Evolutionary conservation across 35 echinoderm and acorn worm species (phyloP), one percentile per base, ranked within the genome.

Genomic region (Amphiura filiformis): DNA sequence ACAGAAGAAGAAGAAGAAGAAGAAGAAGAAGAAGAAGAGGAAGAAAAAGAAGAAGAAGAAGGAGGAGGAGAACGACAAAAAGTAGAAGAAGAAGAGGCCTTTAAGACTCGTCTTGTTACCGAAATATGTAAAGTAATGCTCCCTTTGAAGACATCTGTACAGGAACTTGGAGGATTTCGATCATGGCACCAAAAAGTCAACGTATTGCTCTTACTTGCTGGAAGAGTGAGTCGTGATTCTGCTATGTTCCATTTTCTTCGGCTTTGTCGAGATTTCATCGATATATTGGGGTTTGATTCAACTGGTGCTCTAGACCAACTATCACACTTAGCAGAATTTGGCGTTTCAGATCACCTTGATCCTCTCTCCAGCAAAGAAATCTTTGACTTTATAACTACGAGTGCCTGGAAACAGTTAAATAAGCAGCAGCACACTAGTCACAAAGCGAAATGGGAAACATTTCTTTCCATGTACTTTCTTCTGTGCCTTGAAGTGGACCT

Each of bases 231-330:
- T 36, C 36, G 36, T 15, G 36, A 75, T 18, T 75, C 85, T 13
- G 26, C 20, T 31, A 65, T 76, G 26, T 70, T 87, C 17, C 85
- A 44, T 36, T 87, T 76, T 65, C 70, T 87, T 32, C 65, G 75
- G 20, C 38, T 87, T 78, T 86, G 84, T 57, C 49, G 57, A 17
- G 84, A 86, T 37, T 86, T 86, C 70, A 56, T 86, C 35, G 39
- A 35, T 26, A 32, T 86, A 34, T 11, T 86, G 28, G 31, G 31
- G 34, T 14, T 35, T 31, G 31, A 47, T 12, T 61, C 28, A 28
- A 37, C 30, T 38, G 31, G 36, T 65, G 31, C 49, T 20, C 13
- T 38, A 26, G 31, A 86, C 0, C 18, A 1, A 18, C 57, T 86
- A 28, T 34, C 35, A 14, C 49, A 35, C 0, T 33, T 86, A 38